phyloP scores from a whole-genome alignment of 2,888 invertebrate genomes.

The Choreutis nemorana region DNA sequence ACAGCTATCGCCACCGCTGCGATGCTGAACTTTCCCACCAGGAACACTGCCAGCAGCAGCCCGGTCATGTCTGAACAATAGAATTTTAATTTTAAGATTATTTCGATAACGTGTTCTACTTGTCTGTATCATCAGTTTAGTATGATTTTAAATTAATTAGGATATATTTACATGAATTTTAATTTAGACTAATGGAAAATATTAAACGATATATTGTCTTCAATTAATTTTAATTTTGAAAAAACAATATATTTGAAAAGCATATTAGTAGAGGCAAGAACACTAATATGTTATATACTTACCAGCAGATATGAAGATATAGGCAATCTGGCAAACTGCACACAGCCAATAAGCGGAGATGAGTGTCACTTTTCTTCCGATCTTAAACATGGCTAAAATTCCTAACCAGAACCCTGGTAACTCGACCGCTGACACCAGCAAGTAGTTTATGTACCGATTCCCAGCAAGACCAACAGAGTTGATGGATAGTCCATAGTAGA shows the following conservation, averaged over 20 bases:
- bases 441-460: slow-evolving; percentile 70
- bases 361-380: slow-evolving; percentile 68
- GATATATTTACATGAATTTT: no score
- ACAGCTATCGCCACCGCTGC: slow-evolving; percentile 66
- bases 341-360: slow-evolving; percentile 65
- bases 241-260: no score
- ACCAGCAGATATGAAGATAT: slow-evolving; percentile 62
- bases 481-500: slow-evolving; percentile 75
- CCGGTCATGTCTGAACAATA: slow-evolving; percentile 17
- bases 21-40: slow-evolving; percentile 68
- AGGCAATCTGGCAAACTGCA: slow-evolving; percentile 62
- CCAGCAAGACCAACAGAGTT: slow-evolving; percentile 71
- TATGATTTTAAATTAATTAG: no score
- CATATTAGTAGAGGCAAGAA: neutral
- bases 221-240: no score
- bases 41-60: slow-evolving; percentile 48
- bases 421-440: slow-evolving; percentile 67
- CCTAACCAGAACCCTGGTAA: slow-evolving; percentile 72
- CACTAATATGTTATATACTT: slow-evolving; percentile 11
- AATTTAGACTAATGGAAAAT: no score
- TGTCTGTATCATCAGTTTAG: no score
- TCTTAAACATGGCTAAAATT: slow-evolving; percentile 60
- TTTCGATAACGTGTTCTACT: no score
- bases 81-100: no score
- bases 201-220: no score